These are phyloP conservation scores for Myoxocephalus aenaeus DNA, from an alignment of 2,797 vertebrate genomes.

Conservation along the genomic window DNA sequence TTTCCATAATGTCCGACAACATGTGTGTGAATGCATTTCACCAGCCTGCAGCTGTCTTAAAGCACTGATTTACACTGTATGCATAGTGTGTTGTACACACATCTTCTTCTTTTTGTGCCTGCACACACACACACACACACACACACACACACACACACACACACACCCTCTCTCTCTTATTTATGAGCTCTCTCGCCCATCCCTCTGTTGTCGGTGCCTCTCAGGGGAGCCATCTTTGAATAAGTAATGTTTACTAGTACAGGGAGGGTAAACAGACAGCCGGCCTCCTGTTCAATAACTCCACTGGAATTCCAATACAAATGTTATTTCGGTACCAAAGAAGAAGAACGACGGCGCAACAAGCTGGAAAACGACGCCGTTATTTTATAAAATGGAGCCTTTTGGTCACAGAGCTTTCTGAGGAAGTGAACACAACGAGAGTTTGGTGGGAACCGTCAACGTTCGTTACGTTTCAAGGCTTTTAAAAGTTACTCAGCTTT, in stretches of 20 bases:
- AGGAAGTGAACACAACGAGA: background rate
- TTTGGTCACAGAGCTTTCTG: background rate
- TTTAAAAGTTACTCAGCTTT: background rate
- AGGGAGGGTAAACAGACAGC: background rate
- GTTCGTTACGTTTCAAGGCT: background rate
- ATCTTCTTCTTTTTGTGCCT: background rate
- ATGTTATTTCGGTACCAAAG: background rate
- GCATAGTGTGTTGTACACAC: background rate
- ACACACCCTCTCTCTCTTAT: background rate
- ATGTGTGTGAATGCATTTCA: background rate
- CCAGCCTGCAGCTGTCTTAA: too few relatives aligned
- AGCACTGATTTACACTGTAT: background rate
- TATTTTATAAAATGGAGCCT: background rate
- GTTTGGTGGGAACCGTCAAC: background rate
- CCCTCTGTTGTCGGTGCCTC: background rate
- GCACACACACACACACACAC: background rate
- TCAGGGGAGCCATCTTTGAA: conserved; percentile 5
- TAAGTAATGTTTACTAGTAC: conserved; percentile 1
- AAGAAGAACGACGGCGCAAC: background rate
- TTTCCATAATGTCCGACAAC: too few relatives aligned
- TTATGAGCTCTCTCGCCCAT: background rate
- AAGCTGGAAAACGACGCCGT: background rate
- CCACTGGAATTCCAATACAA: background rate
- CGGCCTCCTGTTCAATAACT: conserved; percentile 1
- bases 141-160: too few relatives aligned